Percentiles rank a stretch among this genome's conserved stretches.
These are phyloP conservation scores for Tinamus guttatus DNA, from an alignment of 2,113 vertebrate species.

Conservation along the genomic window DNA sequence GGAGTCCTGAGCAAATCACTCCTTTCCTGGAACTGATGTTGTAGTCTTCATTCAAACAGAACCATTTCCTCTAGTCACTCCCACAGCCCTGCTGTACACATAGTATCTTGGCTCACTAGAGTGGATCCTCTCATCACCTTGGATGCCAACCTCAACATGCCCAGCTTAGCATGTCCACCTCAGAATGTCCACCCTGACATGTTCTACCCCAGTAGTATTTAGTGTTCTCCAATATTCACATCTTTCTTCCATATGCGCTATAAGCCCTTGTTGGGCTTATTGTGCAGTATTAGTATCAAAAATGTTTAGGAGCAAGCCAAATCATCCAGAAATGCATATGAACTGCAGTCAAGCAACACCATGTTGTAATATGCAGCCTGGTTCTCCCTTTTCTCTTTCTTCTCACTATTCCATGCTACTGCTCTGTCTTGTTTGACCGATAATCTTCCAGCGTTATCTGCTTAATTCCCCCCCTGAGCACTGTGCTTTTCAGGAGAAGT, in stretches of 20 bases:
- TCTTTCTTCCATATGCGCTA: background rate
- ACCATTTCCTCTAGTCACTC: background rate
- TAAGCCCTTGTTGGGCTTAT: background rate
- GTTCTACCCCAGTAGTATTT: background rate
- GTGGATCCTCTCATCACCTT: background rate
- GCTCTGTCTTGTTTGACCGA: background rate
- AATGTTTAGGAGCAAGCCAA: background rate
- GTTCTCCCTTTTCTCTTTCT: background rate
- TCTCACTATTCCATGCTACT: background rate
- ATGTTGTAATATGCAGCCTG: background rate
- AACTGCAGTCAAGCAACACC: background rate
- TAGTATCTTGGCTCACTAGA: background rate
- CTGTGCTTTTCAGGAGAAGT: accelerated
- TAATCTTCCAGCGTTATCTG: background rate
- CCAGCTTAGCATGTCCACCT: too few species aligned
- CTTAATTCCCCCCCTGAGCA: accelerated
- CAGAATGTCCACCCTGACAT: too few species aligned
- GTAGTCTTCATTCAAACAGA: accelerated
- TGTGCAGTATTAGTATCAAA: background rate
- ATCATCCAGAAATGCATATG: background rate
- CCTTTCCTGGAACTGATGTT: background rate
- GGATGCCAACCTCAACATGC: background rate
- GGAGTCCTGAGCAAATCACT: background rate
- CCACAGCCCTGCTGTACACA: background rate
- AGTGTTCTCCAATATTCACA: background rate